Conservation (phyloP, 1,140 invertebrate genomes). For the Lamellibrachia luymesi region DNA sequence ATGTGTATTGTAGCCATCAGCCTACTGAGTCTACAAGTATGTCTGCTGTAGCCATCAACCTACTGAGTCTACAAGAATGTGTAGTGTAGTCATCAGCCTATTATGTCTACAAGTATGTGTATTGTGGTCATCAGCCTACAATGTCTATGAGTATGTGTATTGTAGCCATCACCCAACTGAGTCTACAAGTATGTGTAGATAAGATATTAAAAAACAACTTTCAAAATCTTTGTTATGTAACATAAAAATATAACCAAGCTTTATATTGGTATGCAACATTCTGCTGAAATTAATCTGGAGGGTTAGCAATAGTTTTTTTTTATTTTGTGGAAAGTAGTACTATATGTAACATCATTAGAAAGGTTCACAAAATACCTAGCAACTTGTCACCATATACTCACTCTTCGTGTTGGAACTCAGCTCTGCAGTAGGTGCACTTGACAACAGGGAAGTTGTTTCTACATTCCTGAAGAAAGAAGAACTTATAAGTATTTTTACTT, state of each 20-base stretch:
- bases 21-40: too few species aligned
- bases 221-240: background rate
- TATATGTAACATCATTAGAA: background rate
- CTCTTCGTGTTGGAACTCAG: constrained; percentile 94
- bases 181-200: background rate
- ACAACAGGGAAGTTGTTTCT: constrained; percentile 88
- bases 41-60: too few species aligned
- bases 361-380: constrained; percentile 7
- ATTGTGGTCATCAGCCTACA: too few species aligned
- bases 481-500: background rate
- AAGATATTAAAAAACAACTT: background rate
- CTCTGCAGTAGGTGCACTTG: constrained; percentile 96
- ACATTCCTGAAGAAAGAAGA: constrained; percentile 76
- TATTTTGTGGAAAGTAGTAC: too few species aligned
- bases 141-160: too few species aligned
- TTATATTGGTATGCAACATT: background rate
- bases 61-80: too few species aligned
- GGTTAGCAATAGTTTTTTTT: background rate
- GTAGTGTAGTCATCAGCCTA: too few species aligned
- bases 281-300: background rate
- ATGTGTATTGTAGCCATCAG: too few species aligned
- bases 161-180: background rate
- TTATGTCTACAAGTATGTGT: too few species aligned
- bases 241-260: background rate
- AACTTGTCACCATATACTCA: constrained; percentile 60